Conservation (phyloP, 2,888 invertebrate genomes). For the Baronia brevicornis region DNA sequence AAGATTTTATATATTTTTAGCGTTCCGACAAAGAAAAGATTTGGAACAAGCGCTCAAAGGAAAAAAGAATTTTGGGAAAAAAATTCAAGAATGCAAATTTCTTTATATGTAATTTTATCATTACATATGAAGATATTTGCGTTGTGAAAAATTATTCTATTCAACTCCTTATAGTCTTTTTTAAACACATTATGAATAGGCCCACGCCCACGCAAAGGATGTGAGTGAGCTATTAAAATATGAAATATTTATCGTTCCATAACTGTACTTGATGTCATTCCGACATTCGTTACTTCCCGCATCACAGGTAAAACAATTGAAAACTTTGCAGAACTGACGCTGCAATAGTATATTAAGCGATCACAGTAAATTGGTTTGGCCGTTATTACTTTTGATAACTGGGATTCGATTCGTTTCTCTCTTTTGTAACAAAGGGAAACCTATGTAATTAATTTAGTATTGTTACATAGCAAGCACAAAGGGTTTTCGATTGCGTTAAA, state of each 20-base stretch:
- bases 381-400: conserved; percentile 74
- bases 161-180: conserved; percentile 8
- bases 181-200: too few species aligned
- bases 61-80: too few species aligned
- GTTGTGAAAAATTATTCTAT: conserved; percentile 24
- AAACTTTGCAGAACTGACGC: conserved; percentile 46
- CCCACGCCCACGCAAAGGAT: too few species aligned
- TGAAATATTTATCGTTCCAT: conserved; percentile 22
- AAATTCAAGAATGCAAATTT: too few species aligned
- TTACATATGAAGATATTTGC: too few species aligned
- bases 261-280: too few species aligned
- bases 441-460: conserved; percentile 67
- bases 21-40: too few species aligned
- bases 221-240: too few species aligned
- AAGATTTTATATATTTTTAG: too few species aligned
- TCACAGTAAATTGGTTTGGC: conserved; percentile 66
- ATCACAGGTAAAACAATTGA: conserved; percentile 45
- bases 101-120: too few species aligned
- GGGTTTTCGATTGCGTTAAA: conserved; percentile 37
- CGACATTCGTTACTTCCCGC: conserved; percentile 25
- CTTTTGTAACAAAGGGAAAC: conserved; percentile 74
- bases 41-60: too few species aligned
- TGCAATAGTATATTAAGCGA: conserved; percentile 68
- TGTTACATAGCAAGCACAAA: conserved; percentile 49
- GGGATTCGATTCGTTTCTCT: conserved; percentile 72